Evolutionary conservation across 2,888 invertebrate species (phyloP), one percentile per base, ranked within the genome.

Genomic region (Metalampra italica): DNA sequence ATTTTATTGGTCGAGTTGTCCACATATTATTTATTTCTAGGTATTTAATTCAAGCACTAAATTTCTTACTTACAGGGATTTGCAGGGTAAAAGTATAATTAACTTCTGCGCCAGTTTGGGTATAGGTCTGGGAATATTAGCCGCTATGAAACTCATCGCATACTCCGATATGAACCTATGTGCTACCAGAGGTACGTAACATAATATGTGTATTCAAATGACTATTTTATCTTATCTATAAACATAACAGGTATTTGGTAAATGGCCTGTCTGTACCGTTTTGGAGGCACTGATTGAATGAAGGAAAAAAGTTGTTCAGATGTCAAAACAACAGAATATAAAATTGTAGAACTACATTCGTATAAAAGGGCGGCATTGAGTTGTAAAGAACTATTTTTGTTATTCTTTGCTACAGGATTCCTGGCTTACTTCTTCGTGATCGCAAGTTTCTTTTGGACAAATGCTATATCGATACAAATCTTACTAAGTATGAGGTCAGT

Each of bases 371-470:
- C n/a, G n/a, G n/a, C n/a, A n/a, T n/a, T n/a, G n/a, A n/a, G n/a
- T n/a, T n/a, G n/a, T n/a, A n/a, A n/a, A n/a, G 11, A 32, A 32
- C 8, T 32, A 32, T 32, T 32, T 32, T 22, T 22, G 22, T 22
- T 22, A 43, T 47, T 56, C n/a, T 67, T 30, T 41, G 40, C 75
- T 84, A 55, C 80, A 92, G 92, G 90, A 9, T 91, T 91, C 66
- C 44, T 89, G 14, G 69, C 87, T 3, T 92, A 92, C 61, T 92
- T 88, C 65, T 90, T 91, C 53, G 83, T 92, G 55, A 65, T 93
- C 47, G 86, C 91, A 0, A 87, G 91, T 39, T 94, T 94, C 70
- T 93, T 93, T 66, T 94, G 94, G 94, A 75, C 92, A 50, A 93
- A 92, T 65, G 81, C 92, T n/a, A 90, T 93, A 47, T 90, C 93